phyloP scores from a whole-genome alignment of 2,797 vertebrate genomes.

The Scyliorhinus canicula region DNA sequence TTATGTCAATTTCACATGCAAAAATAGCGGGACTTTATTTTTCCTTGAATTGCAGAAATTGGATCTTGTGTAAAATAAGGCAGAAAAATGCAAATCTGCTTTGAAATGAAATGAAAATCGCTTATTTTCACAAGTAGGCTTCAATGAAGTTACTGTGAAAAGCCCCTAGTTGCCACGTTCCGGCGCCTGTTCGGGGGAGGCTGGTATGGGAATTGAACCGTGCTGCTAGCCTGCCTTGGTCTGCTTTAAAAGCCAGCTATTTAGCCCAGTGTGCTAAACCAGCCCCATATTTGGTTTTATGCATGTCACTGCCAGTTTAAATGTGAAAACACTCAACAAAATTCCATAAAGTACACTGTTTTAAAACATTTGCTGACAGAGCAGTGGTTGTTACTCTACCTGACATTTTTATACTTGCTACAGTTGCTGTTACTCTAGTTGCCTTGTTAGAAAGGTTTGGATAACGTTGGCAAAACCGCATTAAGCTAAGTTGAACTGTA shows the following conservation, averaged over 20 bases:
- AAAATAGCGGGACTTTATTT: background rate
- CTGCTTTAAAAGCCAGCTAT: no score
- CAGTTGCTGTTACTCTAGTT: background rate
- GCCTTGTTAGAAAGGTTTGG: background rate
- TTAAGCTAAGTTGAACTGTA: background rate
- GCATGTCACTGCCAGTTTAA: background rate
- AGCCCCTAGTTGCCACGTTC: no score
- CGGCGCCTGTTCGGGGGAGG: no score
- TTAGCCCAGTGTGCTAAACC: no score
- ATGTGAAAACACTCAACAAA: background rate
- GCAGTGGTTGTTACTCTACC: background rate
- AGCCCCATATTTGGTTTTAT: no score
- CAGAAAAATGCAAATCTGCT: background rate
- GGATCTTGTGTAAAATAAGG: conserved; percentile 5
- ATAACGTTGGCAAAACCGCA: background rate
- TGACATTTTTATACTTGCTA: background rate
- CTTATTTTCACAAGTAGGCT: no score
- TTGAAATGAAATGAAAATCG: no score
- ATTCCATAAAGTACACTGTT: background rate
- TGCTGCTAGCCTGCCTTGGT: no score
- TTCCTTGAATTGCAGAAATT: background rate
- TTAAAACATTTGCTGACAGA: background rate
- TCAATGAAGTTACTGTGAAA: no score
- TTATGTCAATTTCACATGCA: background rate
- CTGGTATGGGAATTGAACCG: no score